Conservation (phyloP, 2,888 invertebrate species). For the Apodemia duryi region DNA sequence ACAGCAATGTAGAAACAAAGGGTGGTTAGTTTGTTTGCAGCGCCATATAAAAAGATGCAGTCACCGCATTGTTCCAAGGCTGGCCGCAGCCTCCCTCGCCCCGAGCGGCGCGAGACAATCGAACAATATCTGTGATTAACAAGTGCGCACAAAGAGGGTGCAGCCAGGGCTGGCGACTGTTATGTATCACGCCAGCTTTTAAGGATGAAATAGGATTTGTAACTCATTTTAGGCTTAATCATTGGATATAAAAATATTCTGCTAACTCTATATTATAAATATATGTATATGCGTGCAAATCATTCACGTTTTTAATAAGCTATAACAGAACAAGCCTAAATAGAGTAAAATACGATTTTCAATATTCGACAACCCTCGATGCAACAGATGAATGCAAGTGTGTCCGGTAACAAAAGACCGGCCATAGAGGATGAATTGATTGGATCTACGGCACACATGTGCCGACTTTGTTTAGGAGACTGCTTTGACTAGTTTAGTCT, state of each 20-base stretch:
- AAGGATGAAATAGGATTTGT: too few relatives aligned
- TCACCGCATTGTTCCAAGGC: slow-evolving; percentile 1
- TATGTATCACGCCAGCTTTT: too few relatives aligned
- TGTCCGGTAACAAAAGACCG: slow-evolving; percentile 5
- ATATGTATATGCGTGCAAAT: too few relatives aligned
- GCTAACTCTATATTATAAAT: too few relatives aligned
- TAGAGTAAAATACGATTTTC: too few relatives aligned
- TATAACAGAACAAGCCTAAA: too few relatives aligned
- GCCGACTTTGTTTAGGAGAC: background rate
- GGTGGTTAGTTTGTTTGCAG: slow-evolving; percentile 1
- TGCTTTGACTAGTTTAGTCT: background rate
- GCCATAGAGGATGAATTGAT: slow-evolving; percentile 4
- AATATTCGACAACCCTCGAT: background rate
- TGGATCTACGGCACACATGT: background rate
- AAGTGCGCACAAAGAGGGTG: background rate
- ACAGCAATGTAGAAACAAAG: background rate
- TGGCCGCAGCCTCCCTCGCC: background rate
- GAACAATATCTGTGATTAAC: slow-evolving; percentile 29
- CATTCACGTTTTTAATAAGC: too few relatives aligned
- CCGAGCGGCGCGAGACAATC: slow-evolving; percentile 12
- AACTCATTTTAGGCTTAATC: too few relatives aligned
- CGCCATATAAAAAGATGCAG: slow-evolving; percentile 6
- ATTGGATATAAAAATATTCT: too few relatives aligned
- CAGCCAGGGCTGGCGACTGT: background rate
- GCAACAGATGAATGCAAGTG: background rate